Conservation (phyloP, 1,140 invertebrate genomes). For the Aphaenogaster floridana region DNA sequence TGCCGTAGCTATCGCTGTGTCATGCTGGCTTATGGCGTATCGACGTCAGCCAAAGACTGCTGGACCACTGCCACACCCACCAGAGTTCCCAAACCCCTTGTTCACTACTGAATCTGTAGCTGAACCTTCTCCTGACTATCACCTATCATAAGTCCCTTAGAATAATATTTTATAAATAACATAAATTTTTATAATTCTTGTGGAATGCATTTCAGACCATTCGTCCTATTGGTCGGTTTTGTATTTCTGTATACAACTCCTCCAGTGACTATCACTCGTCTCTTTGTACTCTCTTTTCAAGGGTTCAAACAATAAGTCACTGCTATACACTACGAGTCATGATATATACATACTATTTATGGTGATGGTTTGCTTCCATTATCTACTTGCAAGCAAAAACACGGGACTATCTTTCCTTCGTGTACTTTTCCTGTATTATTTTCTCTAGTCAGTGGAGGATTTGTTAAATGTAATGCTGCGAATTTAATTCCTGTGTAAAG, state of each 20-base stretch:
- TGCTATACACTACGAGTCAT: slow-evolving; percentile 60
- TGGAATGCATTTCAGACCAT: slow-evolving; percentile 82
- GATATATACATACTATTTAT: slow-evolving; percentile 79
- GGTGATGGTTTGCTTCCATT: slow-evolving; percentile 85
- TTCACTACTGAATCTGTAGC: slow-evolving; percentile 94
- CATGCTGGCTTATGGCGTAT: slow-evolving; percentile 98
- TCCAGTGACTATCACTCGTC: slow-evolving; percentile 83
- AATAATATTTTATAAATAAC: slow-evolving; percentile 83
- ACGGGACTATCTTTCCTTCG: slow-evolving; percentile 68
- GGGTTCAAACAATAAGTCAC: slow-evolving; percentile 70
- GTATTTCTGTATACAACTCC: slow-evolving; percentile 85
- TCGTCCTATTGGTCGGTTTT: slow-evolving; percentile 79
- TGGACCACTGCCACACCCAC: slow-evolving; percentile 96
- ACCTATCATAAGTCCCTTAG: slow-evolving; percentile 85
- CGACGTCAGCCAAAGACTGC: slow-evolving; percentile 93
- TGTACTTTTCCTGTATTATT: slow-evolving; percentile 76
- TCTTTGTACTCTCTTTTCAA: slow-evolving; percentile 70
- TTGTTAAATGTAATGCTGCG: slow-evolving; percentile 82
- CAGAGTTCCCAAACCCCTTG: slow-evolving; percentile 97
- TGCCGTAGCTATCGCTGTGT: slow-evolving; percentile 97
- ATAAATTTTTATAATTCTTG: slow-evolving; percentile 75
- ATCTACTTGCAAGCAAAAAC: slow-evolving; percentile 76
- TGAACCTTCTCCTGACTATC: slow-evolving; percentile 94
- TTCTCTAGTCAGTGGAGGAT: slow-evolving; percentile 86
- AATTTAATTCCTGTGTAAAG: slow-evolving; percentile 85